Evolutionary conservation across 2,888 invertebrate species (phyloP).

Genomic region (Heteromurus nitidus): DNA sequence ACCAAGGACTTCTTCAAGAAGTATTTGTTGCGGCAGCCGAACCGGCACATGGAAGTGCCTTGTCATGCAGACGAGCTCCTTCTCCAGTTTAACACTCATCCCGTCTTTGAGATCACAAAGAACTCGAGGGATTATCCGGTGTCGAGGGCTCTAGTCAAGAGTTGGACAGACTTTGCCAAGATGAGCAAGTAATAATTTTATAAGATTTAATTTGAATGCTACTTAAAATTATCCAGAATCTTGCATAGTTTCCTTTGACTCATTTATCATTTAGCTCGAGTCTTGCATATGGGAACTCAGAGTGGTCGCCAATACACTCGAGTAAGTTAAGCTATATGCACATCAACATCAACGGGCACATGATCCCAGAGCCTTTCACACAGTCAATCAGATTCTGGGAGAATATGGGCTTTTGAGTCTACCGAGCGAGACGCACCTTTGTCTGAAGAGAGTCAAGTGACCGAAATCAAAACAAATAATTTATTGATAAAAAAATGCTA

Average conservation of each 20-base stretch:
- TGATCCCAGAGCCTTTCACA: conserved; percentile 50
- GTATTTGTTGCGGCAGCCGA: conserved; percentile 26
- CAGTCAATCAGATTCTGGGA: conserved; percentile 45
- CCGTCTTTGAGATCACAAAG: conserved; percentile 28
- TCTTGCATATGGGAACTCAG: conserved; percentile 11
- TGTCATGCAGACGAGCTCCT: conserved; percentile 57
- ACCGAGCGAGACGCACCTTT: no score
- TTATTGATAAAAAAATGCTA: no score
- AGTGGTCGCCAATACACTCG: conserved; percentile 25
- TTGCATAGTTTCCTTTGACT: not conserved
- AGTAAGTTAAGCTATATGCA: conserved; percentile 33
- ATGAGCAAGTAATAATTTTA: not conserved
- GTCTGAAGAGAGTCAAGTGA: no score
- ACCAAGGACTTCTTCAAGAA: conserved; percentile 41
- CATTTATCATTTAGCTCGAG: conserved; percentile 23
- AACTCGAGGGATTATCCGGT: conserved; percentile 37
- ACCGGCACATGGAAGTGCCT: conserved; percentile 26
- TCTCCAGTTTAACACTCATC: conserved; percentile 45
- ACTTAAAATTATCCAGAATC: not conserved
- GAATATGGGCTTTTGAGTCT: conserved; percentile 7
- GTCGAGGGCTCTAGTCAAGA: conserved; percentile 43
- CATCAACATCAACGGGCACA: conserved; percentile 27
- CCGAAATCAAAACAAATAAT: no score
- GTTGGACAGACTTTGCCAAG: conserved; percentile 53
- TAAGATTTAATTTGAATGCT: not conserved